These are phyloP conservation scores for Acyrthosiphon pisum DNA, from an alignment of 1,140 invertebrate genomes.

Conservation along the genomic window DNA sequence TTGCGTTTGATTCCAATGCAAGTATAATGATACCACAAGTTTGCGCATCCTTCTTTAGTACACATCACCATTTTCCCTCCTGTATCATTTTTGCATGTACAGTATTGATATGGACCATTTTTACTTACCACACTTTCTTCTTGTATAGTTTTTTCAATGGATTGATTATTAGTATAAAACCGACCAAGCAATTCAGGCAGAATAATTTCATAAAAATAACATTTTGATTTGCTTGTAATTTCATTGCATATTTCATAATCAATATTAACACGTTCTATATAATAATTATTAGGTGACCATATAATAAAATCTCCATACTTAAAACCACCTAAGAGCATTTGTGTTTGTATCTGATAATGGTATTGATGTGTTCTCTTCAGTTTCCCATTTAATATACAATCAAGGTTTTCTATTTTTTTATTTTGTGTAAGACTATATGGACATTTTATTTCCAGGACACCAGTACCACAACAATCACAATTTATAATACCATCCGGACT, in stretches of 20 bases:
- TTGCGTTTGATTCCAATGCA: conserved; percentile 21
- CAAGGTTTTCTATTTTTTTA: not conserved
- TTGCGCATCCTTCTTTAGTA: conserved; percentile 11
- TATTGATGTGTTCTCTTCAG: not conserved
- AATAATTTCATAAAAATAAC: conserved; percentile 11
- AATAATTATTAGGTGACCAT: not conserved
- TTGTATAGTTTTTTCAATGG: not conserved
- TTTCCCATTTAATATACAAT: not conserved
- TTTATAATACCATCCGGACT: conserved; percentile 18
- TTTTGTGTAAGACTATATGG: not conserved
- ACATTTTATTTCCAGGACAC: conserved; percentile 24
- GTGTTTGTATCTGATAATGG: conserved; percentile 21
- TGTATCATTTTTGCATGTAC: conserved; percentile 29
- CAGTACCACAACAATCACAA: conserved; percentile 31
- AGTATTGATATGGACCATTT: not conserved
- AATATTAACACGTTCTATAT: conserved; percentile 3
- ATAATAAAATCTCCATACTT: conserved; percentile 24
- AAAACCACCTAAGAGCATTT: not conserved
- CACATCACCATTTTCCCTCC: conserved; percentile 9
- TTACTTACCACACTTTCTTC: not conserved
- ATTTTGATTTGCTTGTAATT: not conserved
- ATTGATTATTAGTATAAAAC: conserved; percentile 25
- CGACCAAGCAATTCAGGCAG: conserved; percentile 10
- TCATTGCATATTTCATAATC: conserved; percentile 39
- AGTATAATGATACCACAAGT: conserved; percentile 14